phyloP scores from a whole-genome alignment of 2,888 invertebrate genomes.

The Megastigmus dorsalis region DNA sequence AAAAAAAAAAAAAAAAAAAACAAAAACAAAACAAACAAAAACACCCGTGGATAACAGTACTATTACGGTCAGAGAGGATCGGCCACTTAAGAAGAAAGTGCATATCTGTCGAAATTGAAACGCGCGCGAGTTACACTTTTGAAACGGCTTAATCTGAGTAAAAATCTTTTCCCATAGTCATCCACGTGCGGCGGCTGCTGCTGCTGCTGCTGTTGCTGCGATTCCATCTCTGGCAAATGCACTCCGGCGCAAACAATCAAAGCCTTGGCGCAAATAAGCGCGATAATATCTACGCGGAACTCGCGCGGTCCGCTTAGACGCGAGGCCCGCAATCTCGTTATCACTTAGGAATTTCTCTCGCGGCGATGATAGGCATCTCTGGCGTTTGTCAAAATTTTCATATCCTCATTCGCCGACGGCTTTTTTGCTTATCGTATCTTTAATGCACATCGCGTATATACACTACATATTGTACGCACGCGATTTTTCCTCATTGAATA shows the following conservation, averaged over 20 bases:
- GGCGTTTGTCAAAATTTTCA: neutral
- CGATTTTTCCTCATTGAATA: neutral
- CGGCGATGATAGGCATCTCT: neutral
- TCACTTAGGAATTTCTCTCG: neutral
- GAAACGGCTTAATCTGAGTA: neutral
- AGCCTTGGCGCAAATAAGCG: neutral
- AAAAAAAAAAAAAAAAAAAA: no score
- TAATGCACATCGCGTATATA: neutral
- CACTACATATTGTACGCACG: no score
- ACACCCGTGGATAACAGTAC: no score
- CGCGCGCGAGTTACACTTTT: neutral
- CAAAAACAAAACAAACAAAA: no score
- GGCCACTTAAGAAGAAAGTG: neutral
- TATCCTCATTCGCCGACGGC: neutral
- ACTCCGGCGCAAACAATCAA: slow-evolving; percentile 9
- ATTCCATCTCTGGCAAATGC: slow-evolving; percentile 13
- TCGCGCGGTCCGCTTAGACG: neutral
- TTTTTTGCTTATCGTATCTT: neutral
- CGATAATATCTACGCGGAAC: slow-evolving; percentile 26
- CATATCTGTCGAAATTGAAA: slow-evolving; percentile 28
- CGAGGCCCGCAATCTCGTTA: slow-evolving; percentile 1
- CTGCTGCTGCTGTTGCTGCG: no score
- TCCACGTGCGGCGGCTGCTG: neutral
- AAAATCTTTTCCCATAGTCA: slow-evolving; percentile 8
- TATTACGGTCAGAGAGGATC: no score